Conservation (phyloP, 1,140 invertebrate species). For the Aphaenogaster floridana region DNA sequence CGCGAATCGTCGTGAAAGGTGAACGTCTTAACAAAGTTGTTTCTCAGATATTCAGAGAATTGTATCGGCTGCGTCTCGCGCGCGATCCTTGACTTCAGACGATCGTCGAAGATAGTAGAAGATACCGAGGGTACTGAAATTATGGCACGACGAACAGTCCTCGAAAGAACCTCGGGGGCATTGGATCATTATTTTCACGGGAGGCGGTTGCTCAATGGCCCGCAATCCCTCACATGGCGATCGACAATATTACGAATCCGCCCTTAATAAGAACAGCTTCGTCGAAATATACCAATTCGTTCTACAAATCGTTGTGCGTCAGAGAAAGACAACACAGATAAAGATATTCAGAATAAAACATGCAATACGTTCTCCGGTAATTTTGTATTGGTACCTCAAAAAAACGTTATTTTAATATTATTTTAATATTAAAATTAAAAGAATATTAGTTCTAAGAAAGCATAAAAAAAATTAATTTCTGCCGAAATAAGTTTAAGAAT, state of each 20-base stretch:
- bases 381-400: neutral
- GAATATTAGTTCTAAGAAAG: neutral
- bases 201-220: conserved; percentile 75
- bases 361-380: neutral
- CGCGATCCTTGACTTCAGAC: conserved; percentile 31
- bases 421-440: neutral
- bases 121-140: conserved; percentile 70
- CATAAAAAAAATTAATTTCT: neutral
- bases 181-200: conserved; percentile 79
- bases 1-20: neutral
- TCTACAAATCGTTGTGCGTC: conserved; percentile 55
- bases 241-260: conserved; percentile 76
- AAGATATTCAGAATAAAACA: neutral
- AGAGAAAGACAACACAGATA: neutral
- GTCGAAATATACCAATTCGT: conserved; percentile 44
- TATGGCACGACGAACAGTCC: conserved; percentile 66
- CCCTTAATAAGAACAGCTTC: conserved; percentile 71
- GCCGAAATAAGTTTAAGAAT: neutral
- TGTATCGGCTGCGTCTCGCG: conserved; percentile 62
- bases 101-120: conserved; percentile 50
- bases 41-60: conserved; percentile 38
- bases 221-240: conserved; percentile 71
- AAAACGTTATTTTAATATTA: neutral
- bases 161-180: conserved; percentile 67
- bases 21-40: conserved; percentile 15